A percentile compares a stretch with the other conserved stretches of the same genome.
Conservation (phyloP, 1,140 invertebrate species). For the Drosophila orena region DNA sequence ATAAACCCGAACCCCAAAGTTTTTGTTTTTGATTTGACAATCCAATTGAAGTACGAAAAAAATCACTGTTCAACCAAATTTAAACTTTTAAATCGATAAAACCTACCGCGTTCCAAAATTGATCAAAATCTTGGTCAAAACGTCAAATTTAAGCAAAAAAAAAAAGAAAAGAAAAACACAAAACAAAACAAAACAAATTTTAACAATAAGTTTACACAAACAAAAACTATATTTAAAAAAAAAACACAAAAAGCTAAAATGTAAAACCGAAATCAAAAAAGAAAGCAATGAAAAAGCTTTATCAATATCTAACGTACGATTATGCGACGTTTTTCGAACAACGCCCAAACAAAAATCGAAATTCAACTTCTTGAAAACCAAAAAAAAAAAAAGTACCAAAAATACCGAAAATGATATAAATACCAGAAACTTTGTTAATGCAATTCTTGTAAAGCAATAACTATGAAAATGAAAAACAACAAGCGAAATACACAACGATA, state of each 20-base stretch:
- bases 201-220: conserved; percentile 49
- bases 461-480: conserved; percentile 50
- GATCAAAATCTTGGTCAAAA: conserved; percentile 48
- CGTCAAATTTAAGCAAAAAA: conserved; percentile 40
- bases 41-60: conserved; percentile 39
- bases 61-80: conserved; percentile 51
- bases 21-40: conserved; percentile 47
- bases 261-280: conserved; percentile 54
- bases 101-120: conserved; percentile 52
- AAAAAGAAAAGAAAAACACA: conserved; percentile 29
- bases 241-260: conserved; percentile 45
- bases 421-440: conserved; percentile 49
- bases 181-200: conserved; percentile 41
- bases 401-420: conserved; percentile 84
- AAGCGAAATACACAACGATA: conserved; percentile 79
- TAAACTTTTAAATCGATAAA: conserved; percentile 30
- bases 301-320: conserved; percentile 72
- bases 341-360: conserved; percentile 94
- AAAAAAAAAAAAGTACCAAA: conserved; percentile 46
- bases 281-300: conserved; percentile 62
- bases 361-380: conserved; percentile 94
- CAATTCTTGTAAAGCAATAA: conserved; percentile 65
- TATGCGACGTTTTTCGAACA: conserved; percentile 83
- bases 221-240: conserved; percentile 42
- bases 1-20: conserved; percentile 14